A percentile compares a stretch with the other conserved stretches of the same genome.
Evolutionary conservation across 2,797 vertebrate species (phyloP).

Genomic region (Trachurus trachurus): DNA sequence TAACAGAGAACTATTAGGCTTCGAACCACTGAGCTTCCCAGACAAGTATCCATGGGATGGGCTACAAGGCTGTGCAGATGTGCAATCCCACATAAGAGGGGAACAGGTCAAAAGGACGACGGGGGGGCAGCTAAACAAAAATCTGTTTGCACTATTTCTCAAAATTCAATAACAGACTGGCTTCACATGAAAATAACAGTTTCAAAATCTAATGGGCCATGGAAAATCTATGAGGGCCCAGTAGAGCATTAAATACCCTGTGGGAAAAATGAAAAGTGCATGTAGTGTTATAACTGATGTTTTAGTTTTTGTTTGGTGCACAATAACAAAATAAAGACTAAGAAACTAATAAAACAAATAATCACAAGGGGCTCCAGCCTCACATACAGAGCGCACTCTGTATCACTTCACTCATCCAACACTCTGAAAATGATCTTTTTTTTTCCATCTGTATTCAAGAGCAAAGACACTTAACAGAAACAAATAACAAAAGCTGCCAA

Average conservation of each 20-base stretch:
- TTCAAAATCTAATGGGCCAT: background rate
- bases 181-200: background rate
- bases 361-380: too few relatives aligned
- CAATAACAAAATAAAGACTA: too few relatives aligned
- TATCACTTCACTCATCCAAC: too few relatives aligned
- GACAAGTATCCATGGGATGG: background rate
- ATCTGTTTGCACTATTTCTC: background rate
- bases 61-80: background rate
- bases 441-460: background rate
- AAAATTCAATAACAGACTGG: background rate
- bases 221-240: background rate
- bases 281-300: background rate
- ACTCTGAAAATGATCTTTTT: too few relatives aligned
- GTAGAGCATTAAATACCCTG: background rate
- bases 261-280: background rate
- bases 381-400: too few relatives aligned
- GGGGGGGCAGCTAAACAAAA: background rate
- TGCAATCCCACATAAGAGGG: background rate
- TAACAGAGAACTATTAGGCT: constrained; percentile 3
- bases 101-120: background rate
- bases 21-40: background rate
- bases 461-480: background rate
- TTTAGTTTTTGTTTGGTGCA: background rate
- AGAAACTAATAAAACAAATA: background rate
- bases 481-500: background rate